phyloP scores from a whole-genome alignment of 2,113 vertebrate genomes.

The Brienomyrus longianalis region DNA sequence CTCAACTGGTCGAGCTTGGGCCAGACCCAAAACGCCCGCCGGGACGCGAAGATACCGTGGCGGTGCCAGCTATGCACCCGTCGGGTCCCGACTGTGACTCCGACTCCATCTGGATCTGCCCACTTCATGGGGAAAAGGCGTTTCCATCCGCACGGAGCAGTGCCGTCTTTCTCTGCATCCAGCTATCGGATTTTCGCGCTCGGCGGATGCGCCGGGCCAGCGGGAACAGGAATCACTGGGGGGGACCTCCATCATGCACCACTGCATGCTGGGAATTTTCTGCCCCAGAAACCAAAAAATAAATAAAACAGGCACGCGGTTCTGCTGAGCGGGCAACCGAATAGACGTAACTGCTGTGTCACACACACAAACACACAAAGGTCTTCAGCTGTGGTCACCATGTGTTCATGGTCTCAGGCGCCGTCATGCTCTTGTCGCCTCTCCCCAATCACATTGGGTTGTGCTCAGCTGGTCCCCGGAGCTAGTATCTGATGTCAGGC shows the following conservation, averaged over 20 bases:
- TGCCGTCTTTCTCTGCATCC: neutral
- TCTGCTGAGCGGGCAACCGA: neutral
- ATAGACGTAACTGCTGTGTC: neutral
- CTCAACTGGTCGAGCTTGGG: neutral
- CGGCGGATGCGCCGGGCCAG: neutral
- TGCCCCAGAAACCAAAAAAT: neutral
- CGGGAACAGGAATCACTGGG: neutral
- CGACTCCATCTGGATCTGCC: neutral
- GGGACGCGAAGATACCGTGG: neutral
- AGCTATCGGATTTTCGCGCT: neutral
- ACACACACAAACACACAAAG: neutral
- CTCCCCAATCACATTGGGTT: neutral
- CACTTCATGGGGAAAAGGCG: neutral
- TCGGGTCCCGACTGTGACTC: neutral
- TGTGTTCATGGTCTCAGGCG: neutral
- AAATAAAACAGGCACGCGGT: neutral
- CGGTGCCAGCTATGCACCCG: neutral
- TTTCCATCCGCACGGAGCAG: neutral
- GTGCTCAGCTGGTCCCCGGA: neutral
- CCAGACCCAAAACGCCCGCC: neutral
- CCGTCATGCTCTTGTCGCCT: neutral
- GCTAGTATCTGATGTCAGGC: neutral
- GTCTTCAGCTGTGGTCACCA: neutral
- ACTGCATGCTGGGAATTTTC: neutral
- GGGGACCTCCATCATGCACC: neutral